phyloP scores from a whole-genome alignment of 2,797 vertebrate genomes.

The Etheostoma nigrum region DNA sequence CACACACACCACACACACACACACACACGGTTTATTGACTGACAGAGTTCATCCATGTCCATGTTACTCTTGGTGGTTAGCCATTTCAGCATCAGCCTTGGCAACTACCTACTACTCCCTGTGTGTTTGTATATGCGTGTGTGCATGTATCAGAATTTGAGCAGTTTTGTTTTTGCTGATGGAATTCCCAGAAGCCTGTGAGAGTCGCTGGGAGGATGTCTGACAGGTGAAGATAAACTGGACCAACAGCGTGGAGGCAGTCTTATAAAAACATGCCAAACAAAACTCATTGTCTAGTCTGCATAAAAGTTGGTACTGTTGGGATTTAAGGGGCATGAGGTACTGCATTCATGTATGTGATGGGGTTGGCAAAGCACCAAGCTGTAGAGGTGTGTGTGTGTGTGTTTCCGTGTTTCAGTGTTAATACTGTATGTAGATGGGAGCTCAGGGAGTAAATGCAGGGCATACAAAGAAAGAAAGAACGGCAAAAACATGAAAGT shows the following conservation, averaged over 20 bases:
- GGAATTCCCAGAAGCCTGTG: slow-evolving; percentile 54
- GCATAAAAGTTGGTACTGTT: slow-evolving; percentile 29
- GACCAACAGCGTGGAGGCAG: slow-evolving; percentile 37
- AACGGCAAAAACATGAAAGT: slow-evolving; percentile 29
- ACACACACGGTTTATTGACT: slow-evolving; percentile 68
- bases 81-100: slow-evolving; percentile 72
- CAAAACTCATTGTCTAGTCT: slow-evolving; percentile 46
- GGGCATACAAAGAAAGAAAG: slow-evolving; percentile 5
- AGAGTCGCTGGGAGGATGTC: slow-evolving; percentile 60
- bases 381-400: neutral
- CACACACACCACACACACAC: slow-evolving; percentile 10
- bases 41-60: slow-evolving; percentile 65
- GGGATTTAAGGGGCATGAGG: slow-evolving; percentile 10
- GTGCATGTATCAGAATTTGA: slow-evolving; percentile 27
- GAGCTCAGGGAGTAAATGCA: slow-evolving; percentile 13
- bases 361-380: slow-evolving; percentile 6
- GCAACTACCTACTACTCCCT: slow-evolving; percentile 52
- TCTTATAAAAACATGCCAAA: slow-evolving; percentile 25
- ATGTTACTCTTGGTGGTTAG: slow-evolving; percentile 70
- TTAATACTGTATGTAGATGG: slow-evolving; percentile 21
- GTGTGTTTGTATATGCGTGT: slow-evolving; percentile 14
- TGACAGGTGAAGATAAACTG: slow-evolving; percentile 73
- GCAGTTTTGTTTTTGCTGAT: slow-evolving; percentile 50
- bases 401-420: slow-evolving; percentile 18
- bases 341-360: slow-evolving; percentile 22